These are phyloP conservation scores for Megalurothrips usitatus DNA, from an alignment of 2,888 invertebrate species.

Conservation along the genomic window DNA sequence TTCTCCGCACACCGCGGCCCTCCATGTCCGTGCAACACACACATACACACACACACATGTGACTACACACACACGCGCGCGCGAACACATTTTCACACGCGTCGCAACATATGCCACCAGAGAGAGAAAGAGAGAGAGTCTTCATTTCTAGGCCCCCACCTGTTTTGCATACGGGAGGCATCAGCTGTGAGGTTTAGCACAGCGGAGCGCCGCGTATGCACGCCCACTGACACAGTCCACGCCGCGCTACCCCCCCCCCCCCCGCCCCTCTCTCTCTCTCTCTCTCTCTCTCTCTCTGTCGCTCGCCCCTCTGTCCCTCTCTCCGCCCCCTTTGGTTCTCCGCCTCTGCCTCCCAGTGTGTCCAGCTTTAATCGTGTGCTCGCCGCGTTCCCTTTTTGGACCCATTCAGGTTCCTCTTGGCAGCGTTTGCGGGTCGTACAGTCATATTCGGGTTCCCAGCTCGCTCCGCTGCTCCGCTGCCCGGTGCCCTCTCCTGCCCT, in stretches of 20 bases:
- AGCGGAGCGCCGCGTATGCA: neutral
- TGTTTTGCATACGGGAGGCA: slow-evolving; percentile 22
- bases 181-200: slow-evolving; percentile 12
- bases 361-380: neutral
- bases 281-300: no score
- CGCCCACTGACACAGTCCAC: neutral
- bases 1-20: no score
- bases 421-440: no score
- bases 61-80: neutral
- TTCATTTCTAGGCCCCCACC: neutral
- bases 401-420: no score
- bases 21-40: no score
- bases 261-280: neutral
- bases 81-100: neutral
- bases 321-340: neutral
- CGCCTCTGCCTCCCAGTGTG: neutral
- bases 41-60: neutral
- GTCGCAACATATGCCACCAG: neutral
- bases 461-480: no score
- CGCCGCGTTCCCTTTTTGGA: neutral
- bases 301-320: neutral
- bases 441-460: no score
- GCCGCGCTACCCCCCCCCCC: neutral
- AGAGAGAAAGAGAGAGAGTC: neutral
- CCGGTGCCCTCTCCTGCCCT: no score